Conservation (phyloP, 2,888 invertebrate genomes). For the Caenorhabditis parvicauda region DNA sequence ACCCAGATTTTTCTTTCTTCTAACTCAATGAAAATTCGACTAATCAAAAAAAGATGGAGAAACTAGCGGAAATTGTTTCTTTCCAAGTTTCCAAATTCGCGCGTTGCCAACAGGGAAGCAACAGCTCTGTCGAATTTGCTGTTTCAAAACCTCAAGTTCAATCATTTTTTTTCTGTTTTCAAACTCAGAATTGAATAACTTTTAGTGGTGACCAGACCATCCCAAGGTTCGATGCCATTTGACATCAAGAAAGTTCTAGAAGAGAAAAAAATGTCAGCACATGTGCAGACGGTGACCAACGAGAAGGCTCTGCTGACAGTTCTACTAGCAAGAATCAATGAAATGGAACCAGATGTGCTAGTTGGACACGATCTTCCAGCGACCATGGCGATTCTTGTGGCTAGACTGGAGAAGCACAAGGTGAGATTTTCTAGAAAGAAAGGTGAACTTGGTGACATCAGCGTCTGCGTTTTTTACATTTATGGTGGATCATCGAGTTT, state of each 20-base stretch:
- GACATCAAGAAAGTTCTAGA: slow-evolving; percentile 75
- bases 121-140: no score
- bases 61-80: no score
- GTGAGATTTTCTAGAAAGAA: no score
- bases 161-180: neutral
- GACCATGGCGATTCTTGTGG: slow-evolving; percentile 84
- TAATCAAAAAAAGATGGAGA: no score
- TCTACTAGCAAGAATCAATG: slow-evolving; percentile 80
- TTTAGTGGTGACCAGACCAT: slow-evolving; percentile 79
- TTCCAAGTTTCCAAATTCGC: no score
- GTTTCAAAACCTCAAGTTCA: no score
- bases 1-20: no score
- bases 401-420: slow-evolving; percentile 74
- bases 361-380: slow-evolving; percentile 88
- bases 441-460: no score
- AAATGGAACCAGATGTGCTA: slow-evolving; percentile 85
- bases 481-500: no score
- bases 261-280: slow-evolving; percentile 61
- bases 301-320: slow-evolving; percentile 83
- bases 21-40: neutral
- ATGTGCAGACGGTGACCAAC: slow-evolving; percentile 75
- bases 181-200: slow-evolving; percentile 14
- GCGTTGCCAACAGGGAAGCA: no score
- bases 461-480: no score
- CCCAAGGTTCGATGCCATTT: slow-evolving; percentile 78